Evolutionary conservation across 2,888 invertebrate species (phyloP).

Genomic region (Geophilus truncorum): DNA sequence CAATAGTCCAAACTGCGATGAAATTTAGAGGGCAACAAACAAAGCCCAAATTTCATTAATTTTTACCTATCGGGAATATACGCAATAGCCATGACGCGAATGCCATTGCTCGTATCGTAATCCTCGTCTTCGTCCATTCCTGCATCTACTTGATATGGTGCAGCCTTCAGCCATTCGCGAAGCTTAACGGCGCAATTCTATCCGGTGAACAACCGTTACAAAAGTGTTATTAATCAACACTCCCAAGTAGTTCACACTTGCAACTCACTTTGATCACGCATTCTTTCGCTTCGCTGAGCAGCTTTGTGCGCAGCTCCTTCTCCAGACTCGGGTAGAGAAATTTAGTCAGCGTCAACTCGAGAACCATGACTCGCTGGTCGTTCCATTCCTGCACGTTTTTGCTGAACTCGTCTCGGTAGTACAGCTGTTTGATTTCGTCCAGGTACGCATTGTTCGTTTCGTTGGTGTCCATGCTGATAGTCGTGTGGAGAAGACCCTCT

Average conservation of each 20-base stretch:
- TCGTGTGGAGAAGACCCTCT: constrained; percentile 46
- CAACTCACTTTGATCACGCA: constrained; percentile 57
- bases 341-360: constrained; percentile 78
- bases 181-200: constrained; percentile 74
- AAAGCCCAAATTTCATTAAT: no score
- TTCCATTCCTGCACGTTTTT: constrained; percentile 96
- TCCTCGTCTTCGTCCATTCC: constrained; percentile 57
- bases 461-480: constrained; percentile 39
- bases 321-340: constrained; percentile 85
- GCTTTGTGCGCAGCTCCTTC: constrained; percentile 72
- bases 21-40: not conserved
- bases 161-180: constrained; percentile 84
- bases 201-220: no score
- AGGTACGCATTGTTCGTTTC: constrained; percentile 56
- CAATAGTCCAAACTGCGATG: not conserved
- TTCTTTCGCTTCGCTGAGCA: constrained; percentile 82
- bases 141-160: constrained; percentile 67
- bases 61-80: constrained; percentile 78
- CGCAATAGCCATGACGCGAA: constrained; percentile 80
- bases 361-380: constrained; percentile 74
- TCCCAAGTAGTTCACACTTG: no score
- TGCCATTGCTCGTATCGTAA: constrained; percentile 77
- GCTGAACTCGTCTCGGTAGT: constrained; percentile 88
- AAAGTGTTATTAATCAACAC: no score
- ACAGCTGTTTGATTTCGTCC: constrained; percentile 82